Base-by-base conservation (phyloP, 2,797 vertebrate species). In the Cyclura pinguis region DNA sequence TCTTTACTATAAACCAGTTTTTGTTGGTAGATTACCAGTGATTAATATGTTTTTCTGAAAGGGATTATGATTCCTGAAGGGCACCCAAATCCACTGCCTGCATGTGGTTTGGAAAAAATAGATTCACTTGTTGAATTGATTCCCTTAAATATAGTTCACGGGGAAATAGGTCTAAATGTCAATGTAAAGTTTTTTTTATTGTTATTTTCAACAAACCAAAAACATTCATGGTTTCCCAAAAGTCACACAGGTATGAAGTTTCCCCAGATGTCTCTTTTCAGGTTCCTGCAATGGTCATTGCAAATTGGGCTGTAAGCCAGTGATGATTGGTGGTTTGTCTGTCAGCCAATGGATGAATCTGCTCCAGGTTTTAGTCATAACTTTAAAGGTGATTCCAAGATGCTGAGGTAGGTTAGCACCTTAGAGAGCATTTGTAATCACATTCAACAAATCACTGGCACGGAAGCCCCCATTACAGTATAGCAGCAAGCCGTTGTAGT, bases 11-110 rank as follows among this genome's bases (percentile, higher is more conserved):
- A 81, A 88, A 2, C n/a, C 64, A 55, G n/a, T 32, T 47, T 88
- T 80, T 81, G n/a, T 27, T 7, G 9, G 47, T 16, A 80, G n/a
- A 50, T 72, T 81, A n/a, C 7, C 38, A 42, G 50, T 72, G 50
- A 85, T 85, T 67, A 52, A 81, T 87, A 69, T 20, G 35, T 81
- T 88, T 88, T 72, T 64, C 50, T 72, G n/a, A 88, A 88, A 88
- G 24, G 38, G 59, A 55, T 81, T 47, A 80, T 69, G 47, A 69
- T 69, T 88, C 80, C 38, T 55, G 80, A 72, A 81, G 64, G 87
- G 24, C n/a, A 38, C 32, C 14, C 14, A 55, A 80, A 80, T 69
- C 77, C 77, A 55, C 24, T 80, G 77, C n/a, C 42, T 80, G 47
- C 38, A 69, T 29, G 29, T 52, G 32, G 57, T 16, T 35, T 59